Base-by-base conservation (phyloP, 1,140 invertebrate genomes). In the Teleogryllus occipitalis region DNA sequence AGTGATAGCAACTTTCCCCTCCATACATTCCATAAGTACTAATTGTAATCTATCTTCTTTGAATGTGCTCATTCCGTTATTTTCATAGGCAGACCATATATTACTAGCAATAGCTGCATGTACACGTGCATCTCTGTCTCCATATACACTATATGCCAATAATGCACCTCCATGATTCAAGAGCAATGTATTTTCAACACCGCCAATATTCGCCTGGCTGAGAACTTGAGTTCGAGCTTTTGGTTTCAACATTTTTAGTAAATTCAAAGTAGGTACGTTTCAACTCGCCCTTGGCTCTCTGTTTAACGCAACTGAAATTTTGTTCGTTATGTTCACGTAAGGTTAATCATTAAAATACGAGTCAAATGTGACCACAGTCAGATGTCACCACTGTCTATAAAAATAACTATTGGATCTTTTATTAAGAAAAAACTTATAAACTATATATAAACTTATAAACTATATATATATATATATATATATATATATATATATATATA, bases 91-190 rank as follows among this genome's bases (percentile, higher is more conserved):
- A 48, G 93, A 92, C 97, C 97, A 98, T 83, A 98, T 96, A 85
- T 97, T 98, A 83, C 96, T 97, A 0, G 97, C 95, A 83, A 98
- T 98, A 27, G 97, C 97, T 80, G 97, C 96, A 48, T 95, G 97
- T 6, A 98, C 95, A 82, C 95, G 88, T 3, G 95, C 95, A 89
- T 98, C 96, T 87, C 94, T 96, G 85, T 96, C 95, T 73, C 95
- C 96, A 87, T 96, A 97, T 27, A 97, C 96, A 82, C 96, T 96
- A 84, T 96, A 98, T 0, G 97, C 97, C 82, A 98, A 86, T 27
- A 98, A 87, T 78, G 95, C 93, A 75, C 97, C 97, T 89, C 98
- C 96, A 87, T 93, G 92, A 85, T 96, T 98, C 10, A 98, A 88
- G 81, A 98, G 88, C 95, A 97, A 85, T 4, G 95, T 96, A 86